phyloP scores from a whole-genome alignment of 30 jellyfish, hydroid and myxozoan species.

The Cassiopea xamachana region DNA sequence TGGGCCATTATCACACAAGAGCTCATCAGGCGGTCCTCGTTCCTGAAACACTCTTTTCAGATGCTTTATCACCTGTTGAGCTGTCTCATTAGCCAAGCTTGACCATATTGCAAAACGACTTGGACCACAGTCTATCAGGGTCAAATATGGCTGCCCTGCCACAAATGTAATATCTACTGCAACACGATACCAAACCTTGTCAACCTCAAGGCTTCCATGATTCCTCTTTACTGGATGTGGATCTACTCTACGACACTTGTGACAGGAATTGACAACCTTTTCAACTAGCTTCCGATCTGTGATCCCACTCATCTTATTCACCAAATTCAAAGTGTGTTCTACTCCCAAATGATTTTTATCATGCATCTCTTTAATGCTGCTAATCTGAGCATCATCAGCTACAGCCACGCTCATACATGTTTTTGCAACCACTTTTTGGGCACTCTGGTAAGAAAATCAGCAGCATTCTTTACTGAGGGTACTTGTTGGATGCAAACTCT shows the following conservation, averaged over 20 bases:
- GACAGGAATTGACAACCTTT: not conserved
- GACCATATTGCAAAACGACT: slow-evolving; percentile 9
- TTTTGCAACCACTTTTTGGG: slow-evolving; percentile 12
- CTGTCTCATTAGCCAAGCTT: slow-evolving; percentile 4
- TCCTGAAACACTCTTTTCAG: not conserved
- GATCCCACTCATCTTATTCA: not conserved
- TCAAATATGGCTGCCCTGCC: not conserved
- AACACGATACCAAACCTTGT: slow-evolving; percentile 16
- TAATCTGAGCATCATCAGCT: slow-evolving; percentile 13
- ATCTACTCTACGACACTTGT: slow-evolving; percentile 7
- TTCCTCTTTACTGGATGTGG: not conserved
- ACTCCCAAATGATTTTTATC: not conserved
- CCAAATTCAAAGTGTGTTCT: not conserved
- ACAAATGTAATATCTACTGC: slow-evolving; percentile 22
- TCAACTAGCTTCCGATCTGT: not conserved
- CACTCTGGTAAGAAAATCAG: slow-evolving; percentile 29
- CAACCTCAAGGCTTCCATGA: not conserved
- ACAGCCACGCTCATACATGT: not conserved
- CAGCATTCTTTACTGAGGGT: slow-evolving; percentile 43
- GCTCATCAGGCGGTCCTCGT: not conserved
- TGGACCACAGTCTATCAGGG: slow-evolving; percentile 36
- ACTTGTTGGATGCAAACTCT: slow-evolving; percentile 17
- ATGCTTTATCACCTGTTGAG: not conserved
- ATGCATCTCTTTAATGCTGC: not conserved
- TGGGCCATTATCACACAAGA: not conserved